phyloP scores from a whole-genome alignment of 2,797 vertebrate species.

The Lemur catta region DNA sequence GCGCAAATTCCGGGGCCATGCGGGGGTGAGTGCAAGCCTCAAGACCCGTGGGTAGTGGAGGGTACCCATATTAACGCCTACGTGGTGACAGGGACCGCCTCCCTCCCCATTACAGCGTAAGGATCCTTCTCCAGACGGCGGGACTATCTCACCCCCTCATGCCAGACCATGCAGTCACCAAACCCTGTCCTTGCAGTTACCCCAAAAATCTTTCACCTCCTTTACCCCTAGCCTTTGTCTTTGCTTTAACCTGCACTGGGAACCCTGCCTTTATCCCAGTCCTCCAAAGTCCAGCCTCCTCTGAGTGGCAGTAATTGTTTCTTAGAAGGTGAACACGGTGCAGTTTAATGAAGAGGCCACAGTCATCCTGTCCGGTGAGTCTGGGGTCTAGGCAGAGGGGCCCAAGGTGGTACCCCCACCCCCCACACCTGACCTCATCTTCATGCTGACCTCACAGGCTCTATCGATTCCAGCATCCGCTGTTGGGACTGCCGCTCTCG shows the following conservation, averaged over 20 bases:
- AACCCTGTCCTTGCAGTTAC: background rate
- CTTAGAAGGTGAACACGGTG: constrained; percentile 94
- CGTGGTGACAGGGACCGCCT: background rate
- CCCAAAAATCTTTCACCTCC: background rate
- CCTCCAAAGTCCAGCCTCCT: background rate
- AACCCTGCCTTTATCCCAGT: background rate
- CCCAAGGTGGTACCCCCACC: background rate
- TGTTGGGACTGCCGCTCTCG: constrained; percentile 96
- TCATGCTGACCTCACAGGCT: constrained; percentile 84
- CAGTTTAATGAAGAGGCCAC: constrained; percentile 96
- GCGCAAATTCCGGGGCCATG: constrained; percentile 94
- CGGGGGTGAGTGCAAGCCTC: constrained; percentile 87
- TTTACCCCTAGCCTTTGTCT: background rate
- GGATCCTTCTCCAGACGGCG: background rate
- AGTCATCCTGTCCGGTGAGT: constrained; percentile 92
- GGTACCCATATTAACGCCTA: background rate
- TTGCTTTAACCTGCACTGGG: background rate
- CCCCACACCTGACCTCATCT: background rate
- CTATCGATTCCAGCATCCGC: constrained; percentile 92
- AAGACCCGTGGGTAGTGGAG: background rate
- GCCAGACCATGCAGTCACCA: background rate
- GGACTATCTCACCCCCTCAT: background rate
- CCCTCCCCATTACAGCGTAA: background rate
- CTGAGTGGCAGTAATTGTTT: constrained; percentile 36
- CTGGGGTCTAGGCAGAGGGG: background rate